A percentile compares a stretch with the other conserved stretches of the same genome.
These are phyloP conservation scores for Pao palembangensis DNA, from an alignment of 2,113 vertebrate genomes.

Conservation along the genomic window DNA sequence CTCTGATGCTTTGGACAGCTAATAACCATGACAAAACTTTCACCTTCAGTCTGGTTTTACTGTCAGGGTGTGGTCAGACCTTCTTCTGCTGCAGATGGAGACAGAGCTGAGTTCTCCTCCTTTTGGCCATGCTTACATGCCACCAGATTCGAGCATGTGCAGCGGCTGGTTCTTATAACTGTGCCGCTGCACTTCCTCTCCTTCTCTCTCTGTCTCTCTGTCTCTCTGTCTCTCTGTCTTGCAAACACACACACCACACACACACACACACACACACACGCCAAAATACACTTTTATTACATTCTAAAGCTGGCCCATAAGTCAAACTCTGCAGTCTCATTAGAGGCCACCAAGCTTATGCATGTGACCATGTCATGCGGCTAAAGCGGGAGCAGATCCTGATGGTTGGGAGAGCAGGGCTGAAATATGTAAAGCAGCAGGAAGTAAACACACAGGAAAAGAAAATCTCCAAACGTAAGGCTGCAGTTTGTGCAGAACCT, in stretches of 20 bases:
- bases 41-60: neutral
- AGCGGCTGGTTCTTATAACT: too few relatives aligned
- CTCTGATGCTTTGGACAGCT: too few relatives aligned
- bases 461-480: constrained; percentile 52
- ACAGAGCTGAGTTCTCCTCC: constrained; percentile 24
- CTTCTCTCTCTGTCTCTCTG: too few relatives aligned
- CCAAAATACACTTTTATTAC: constrained; percentile 17
- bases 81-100: constrained; percentile 8
- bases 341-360: constrained; percentile 20
- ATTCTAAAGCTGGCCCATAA: constrained; percentile 30
- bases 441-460: constrained; percentile 6
- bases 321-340: constrained; percentile 43
- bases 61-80: neutral
- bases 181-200: too few relatives aligned
- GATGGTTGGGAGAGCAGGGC: constrained; percentile 28
- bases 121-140: constrained; percentile 49
- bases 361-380: constrained; percentile 33
- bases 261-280: constrained; percentile 1
- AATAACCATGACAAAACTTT: neutral
- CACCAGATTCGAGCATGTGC: constrained; percentile 12
- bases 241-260: constrained; percentile 4
- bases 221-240: neutral
- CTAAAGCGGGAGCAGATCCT: constrained; percentile 40
- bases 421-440: constrained; percentile 10
- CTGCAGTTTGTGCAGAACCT: constrained; percentile 48